Percentiles rank a stretch among this genome's conserved stretches.
Evolutionary conservation across 2,113 vertebrate species (phyloP).

Genomic region (Ivindomyrus marchei): DNA sequence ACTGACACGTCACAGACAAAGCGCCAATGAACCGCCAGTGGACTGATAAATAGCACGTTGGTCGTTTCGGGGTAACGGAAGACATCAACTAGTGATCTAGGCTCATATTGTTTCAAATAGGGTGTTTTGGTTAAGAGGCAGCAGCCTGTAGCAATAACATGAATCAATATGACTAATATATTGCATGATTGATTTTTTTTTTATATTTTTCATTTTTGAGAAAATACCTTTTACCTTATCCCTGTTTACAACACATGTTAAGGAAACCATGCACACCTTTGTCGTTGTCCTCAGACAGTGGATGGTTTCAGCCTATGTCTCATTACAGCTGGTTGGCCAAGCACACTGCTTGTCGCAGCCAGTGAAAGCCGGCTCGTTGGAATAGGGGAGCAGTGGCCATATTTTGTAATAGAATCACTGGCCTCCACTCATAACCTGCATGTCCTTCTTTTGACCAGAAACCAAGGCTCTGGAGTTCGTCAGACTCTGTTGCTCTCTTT

Average conservation of each 20-base stretch:
- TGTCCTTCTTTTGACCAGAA: constrained; percentile 2
- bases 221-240: not conserved
- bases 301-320: constrained; percentile 32
- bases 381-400: constrained; percentile 28
- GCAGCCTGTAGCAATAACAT: not conserved
- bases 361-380: constrained; percentile 27
- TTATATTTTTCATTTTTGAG: not conserved
- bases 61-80: not conserved
- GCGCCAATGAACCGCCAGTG: not conserved
- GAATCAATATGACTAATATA: not conserved
- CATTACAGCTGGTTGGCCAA: constrained; percentile 30
- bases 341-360: constrained; percentile 7
- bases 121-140: not conserved
- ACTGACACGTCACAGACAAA: not conserved
- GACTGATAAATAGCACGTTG: not conserved
- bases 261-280: not conserved
- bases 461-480: not conserved
- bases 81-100: not conserved
- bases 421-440: not conserved
- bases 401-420: constrained; percentile 27
- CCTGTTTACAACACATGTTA: not conserved
- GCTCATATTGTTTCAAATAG: not conserved
- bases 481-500: not conserved
- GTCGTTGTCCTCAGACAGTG: not conserved
- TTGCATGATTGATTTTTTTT: not conserved